Base-by-base conservation (phyloP, 2,888 invertebrate genomes). In the Prosapia bicincta region DNA sequence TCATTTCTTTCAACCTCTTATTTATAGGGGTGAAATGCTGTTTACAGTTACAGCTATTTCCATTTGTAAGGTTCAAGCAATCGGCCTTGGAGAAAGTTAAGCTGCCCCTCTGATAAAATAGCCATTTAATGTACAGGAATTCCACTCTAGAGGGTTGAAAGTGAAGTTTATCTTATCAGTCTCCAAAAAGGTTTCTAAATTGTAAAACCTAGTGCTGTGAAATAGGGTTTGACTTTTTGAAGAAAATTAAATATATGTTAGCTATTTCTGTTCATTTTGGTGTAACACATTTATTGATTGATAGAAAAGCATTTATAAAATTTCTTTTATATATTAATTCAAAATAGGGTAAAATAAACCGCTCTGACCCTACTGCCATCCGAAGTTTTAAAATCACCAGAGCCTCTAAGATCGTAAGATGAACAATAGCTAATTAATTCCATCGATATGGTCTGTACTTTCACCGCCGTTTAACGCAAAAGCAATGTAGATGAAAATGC, bases 11-110 rank as follows among this genome's bases (percentile, higher is more conserved):
- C 28, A 15, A 69, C 69, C 69, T 30, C 67, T 10, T 67, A 67
- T 67, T 25, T 67, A 26, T 67, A 28, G 67, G 67, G 28, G 67
- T 26, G n/a, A 9, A 25, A 67, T 67, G 15, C 9, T 54, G 20
- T 54, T 54, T 54, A 54, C 54, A 54, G 54, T 54, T 54, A 54
- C 54, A 54, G n/a, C 54, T 54, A 54, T 54, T 54, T 54, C 54
- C 54, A 20, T 54, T 54, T 54, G 3, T 54, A 54, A 20, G 54
- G 54, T 54, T 54, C 54, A 54, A 54, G 54, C 54, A 54, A 54
- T 54, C 54, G 54, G n/a, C 54, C 54, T 54, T 54, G 54, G 54
- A 54, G 54, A 54, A 54, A 54, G 54, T 54, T 54, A 54, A 54
- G 54, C 54, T 54, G 54, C 9, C 20, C 9, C 3, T n/a, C 20